Base-by-base conservation (phyloP, 2,888 invertebrate species). In the Callyntrura sp. region DNA sequence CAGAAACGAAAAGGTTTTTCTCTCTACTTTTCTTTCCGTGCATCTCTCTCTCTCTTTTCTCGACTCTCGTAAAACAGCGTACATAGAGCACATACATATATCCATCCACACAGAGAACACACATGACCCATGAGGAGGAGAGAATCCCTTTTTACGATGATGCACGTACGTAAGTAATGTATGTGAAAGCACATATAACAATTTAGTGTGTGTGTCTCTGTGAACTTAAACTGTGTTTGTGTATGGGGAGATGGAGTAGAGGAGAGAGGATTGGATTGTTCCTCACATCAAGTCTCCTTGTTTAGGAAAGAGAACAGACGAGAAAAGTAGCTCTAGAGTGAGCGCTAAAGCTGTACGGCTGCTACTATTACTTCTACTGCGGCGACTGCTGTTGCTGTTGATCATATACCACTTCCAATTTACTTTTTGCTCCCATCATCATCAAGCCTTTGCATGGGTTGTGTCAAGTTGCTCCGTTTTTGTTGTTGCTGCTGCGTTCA, bases 381-480 rank as follows among this genome's bases (percentile, higher is more conserved):
- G 43, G 81, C 48, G 43, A 23, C 83, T 83, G 65, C 83, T 68
- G 70, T 43, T 70, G 57, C 79, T 79, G 79, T 60, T 79, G 79
- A 28, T 79, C 79, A 78, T 78, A 35, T 43, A 28, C 76, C 20
- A 76, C 55, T 78, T 78, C 55, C 55, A 14, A 11, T 48, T 55
- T 78, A 35, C 57, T 73, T 57, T 28, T 55, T 76, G 28, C 76
- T 73, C 20, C 51, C 25, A 0, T 45, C 1, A 23, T 68, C 14
- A 12, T 12, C 48, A 51, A 51, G 20, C 73, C 48, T 73, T 35
- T 57, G 81, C 62, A 28, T 55, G 17, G 17, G 62, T 70, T 81
- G 83, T 88, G 83, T 88, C 88, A 88, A 82, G 83, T 88, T 88
- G 83, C 88, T 88, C 88, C 88, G 82, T 82, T 62, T 65, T 65